Conservation (phyloP, 1,140 invertebrate genomes). For the Zaprionus davidi region DNA sequence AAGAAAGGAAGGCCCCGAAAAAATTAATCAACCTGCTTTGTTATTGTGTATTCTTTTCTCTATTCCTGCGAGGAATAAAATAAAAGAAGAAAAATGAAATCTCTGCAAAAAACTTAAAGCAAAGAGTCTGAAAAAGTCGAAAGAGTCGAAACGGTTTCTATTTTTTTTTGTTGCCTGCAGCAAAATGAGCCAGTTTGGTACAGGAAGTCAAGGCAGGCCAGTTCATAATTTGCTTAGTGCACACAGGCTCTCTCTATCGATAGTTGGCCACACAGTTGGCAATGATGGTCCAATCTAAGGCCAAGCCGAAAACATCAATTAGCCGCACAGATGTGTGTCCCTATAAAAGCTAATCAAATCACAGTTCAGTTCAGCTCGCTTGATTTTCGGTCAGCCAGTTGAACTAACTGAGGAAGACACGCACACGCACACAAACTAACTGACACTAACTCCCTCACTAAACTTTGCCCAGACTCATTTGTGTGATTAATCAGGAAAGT, state of each 20-base stretch:
- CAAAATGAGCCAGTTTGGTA: not conserved
- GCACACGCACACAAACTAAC: not conserved
- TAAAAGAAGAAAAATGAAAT: not conserved
- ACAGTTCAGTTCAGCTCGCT: not conserved
- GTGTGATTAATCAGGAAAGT: not conserved
- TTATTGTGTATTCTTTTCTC: not conserved
- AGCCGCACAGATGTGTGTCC: not conserved
- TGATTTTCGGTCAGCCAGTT: not conserved
- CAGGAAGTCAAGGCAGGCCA: slow-evolving; percentile 2
- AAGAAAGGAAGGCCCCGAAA: not conserved
- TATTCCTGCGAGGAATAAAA: slow-evolving; percentile 5
- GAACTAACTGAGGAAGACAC: not conserved
- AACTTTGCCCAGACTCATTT: not conserved
- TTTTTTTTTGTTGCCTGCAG: not conserved
- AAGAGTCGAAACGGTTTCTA: not conserved
- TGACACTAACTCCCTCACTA: no score
- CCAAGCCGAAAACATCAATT: slow-evolving; percentile 5
- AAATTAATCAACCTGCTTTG: slow-evolving; percentile 32
- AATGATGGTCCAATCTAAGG: not conserved
- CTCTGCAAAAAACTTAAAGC: not conserved
- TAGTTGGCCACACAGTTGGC: slow-evolving; percentile 3
- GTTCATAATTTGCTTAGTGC: slow-evolving; percentile 2
- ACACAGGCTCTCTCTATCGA: not conserved
- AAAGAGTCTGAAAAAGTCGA: not conserved
- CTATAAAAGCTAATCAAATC: slow-evolving; percentile 3